Conservation (phyloP, 2,888 invertebrate species). For the Cheilosia vernalis region DNA sequence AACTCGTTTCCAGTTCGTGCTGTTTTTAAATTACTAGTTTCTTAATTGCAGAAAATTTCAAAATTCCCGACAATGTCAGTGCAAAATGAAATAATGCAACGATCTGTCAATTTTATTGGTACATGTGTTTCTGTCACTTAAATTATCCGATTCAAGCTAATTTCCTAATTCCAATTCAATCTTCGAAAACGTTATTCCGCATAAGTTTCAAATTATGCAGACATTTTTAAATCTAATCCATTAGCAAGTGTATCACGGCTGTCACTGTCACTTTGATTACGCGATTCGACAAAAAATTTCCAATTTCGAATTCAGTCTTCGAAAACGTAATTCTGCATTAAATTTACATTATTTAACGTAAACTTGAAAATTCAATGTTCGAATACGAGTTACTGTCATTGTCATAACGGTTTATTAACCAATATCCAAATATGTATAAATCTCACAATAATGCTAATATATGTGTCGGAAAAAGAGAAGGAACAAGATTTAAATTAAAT, state of each 20-base stretch:
- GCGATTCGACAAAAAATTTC: neutral
- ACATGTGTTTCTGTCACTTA: too few relatives aligned
- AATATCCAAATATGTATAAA: neutral
- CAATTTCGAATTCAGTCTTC: neutral
- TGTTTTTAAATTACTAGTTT: too few relatives aligned
- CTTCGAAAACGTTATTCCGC: too few relatives aligned
- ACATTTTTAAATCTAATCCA: too few relatives aligned
- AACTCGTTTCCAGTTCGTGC: too few relatives aligned
- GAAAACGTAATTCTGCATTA: slow-evolving; percentile 14
- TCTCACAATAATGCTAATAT: neutral
- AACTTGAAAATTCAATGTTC: neutral
- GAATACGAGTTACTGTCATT: neutral
- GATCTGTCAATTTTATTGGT: neutral
- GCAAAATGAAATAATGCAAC: neutral
- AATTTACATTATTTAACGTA: neutral
- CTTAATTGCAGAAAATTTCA: too few relatives aligned
- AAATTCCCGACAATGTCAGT: too few relatives aligned
- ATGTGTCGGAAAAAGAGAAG: neutral
- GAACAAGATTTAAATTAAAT: neutral
- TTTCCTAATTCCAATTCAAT: too few relatives aligned
- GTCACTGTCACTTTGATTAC: too few relatives aligned
- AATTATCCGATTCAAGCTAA: too few relatives aligned
- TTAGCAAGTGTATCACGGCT: too few relatives aligned
- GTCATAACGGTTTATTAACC: slow-evolving; percentile 20
- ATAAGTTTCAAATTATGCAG: too few relatives aligned